phyloP scores from a whole-genome alignment of 2,888 invertebrate genomes.

The Hypomecis atomaria region DNA sequence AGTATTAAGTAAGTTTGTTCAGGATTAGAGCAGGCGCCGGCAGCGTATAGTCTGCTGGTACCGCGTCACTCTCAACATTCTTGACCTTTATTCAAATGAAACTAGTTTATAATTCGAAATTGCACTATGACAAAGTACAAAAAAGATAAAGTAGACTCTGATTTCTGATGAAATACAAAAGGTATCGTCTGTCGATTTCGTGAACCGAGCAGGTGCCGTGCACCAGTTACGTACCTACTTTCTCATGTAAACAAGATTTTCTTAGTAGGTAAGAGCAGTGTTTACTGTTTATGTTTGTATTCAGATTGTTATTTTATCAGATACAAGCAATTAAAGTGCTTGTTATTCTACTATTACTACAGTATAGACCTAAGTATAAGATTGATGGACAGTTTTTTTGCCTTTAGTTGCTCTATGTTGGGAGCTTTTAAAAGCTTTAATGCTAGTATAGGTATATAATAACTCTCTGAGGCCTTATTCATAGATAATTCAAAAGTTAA shows the following conservation, averaged over 20 bases:
- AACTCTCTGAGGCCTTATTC: too few species aligned
- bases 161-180: not conserved
- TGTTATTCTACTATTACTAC: too few species aligned
- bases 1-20: slow-evolving; percentile 42
- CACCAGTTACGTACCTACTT: not conserved
- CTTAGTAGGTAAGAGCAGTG: not conserved
- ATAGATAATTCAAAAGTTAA: too few species aligned
- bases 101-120: not conserved
- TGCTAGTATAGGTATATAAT: too few species aligned
- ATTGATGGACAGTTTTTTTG: too few species aligned
- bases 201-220: not conserved
- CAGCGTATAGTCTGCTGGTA: slow-evolving; percentile 4
- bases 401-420: too few species aligned
- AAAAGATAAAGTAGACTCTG: not conserved
- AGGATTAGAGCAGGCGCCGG: slow-evolving; percentile 54
- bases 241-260: not conserved
- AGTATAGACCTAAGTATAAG: too few species aligned
- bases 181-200: slow-evolving; percentile 6
- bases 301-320: not conserved
- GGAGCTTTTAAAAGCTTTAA: too few species aligned
- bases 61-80: slow-evolving; percentile 2
- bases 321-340: too few species aligned
- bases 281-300: not conserved
- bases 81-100: not conserved
- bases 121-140: slow-evolving; percentile 9